These are phyloP conservation scores for Spermophilus dauricus DNA, from an alignment of 2,113 vertebrate genomes.

Conservation along the genomic window DNA sequence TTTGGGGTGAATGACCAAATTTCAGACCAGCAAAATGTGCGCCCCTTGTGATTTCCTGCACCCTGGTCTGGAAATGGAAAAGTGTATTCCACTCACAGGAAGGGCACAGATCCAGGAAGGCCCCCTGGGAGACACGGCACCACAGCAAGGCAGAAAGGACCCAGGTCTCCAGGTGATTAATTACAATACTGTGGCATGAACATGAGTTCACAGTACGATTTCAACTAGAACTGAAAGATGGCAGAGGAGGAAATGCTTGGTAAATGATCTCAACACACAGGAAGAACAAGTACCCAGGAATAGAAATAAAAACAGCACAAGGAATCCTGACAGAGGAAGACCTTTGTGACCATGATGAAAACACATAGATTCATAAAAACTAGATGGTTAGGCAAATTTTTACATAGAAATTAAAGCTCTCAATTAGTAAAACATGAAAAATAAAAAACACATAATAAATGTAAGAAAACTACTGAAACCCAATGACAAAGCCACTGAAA, in stretches of 20 bases:
- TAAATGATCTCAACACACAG: not conserved
- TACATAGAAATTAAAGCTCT: not conserved
- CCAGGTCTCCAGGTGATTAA: not conserved
- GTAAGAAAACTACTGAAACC: not conserved
- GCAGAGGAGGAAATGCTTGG: not conserved
- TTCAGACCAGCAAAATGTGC: not conserved
- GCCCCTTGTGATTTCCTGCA: not conserved
- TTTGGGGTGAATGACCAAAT: not conserved
- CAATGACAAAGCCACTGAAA: not conserved
- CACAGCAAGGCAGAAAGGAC: not conserved
- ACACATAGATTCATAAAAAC: not conserved
- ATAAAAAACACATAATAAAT: not conserved
- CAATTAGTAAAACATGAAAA: not conserved
- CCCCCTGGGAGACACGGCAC: not conserved
- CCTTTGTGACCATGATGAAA: not conserved
- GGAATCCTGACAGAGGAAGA: not conserved
- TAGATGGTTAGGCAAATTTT: not conserved
- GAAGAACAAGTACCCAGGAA: not conserved
- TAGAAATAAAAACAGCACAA: not conserved
- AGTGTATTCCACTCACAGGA: not conserved
- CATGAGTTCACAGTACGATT: not conserved
- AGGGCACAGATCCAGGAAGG: not conserved
- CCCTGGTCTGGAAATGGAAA: not conserved
- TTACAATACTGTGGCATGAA: not conserved
- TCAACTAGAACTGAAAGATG: not conserved